Percentiles rank a stretch among this genome's conserved stretches.
Conservation (phyloP, 2,113 vertebrate species). For the Ameiurus melas region DNA sequence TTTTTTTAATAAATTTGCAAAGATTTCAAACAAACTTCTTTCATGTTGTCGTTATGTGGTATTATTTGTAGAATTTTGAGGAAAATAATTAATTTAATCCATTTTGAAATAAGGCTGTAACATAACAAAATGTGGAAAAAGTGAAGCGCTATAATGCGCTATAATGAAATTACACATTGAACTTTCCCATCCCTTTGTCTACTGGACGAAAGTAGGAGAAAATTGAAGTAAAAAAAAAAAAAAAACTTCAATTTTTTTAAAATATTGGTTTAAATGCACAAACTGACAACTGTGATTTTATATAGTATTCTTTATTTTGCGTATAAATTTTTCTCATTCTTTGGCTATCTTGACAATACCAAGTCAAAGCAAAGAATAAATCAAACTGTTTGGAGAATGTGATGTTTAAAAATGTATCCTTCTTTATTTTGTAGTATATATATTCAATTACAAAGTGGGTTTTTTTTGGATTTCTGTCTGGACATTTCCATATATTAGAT, state of each 20-base stretch:
- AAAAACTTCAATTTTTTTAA: background rate
- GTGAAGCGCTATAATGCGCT: too few relatives aligned
- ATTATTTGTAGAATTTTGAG: too few relatives aligned
- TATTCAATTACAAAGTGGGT: background rate
- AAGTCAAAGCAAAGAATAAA: background rate
- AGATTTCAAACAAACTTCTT: too few relatives aligned
- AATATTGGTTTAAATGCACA: too few relatives aligned
- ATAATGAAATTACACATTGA: too few relatives aligned
- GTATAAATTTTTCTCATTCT: background rate
- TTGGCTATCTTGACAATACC: background rate
- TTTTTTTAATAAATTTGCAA: too few relatives aligned
- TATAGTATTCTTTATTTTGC: background rate
- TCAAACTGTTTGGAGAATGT: background rate
- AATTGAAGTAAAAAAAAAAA: too few relatives aligned
- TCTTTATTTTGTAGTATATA: background rate
- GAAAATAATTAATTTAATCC: too few relatives aligned
- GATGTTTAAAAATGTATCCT: background rate
- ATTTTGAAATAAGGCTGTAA: too few relatives aligned
- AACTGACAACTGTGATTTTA: too few relatives aligned
- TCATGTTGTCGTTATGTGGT: too few relatives aligned
- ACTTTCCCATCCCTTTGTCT: background rate
- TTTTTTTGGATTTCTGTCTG: background rate
- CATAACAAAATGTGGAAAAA: too few relatives aligned
- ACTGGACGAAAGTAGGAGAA: background rate
- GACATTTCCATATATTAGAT: background rate